Evolutionary conservation across 2,113 vertebrate species (phyloP), one percentile per base, ranked within the genome.

Genomic region (Nycticebus coucang): DNA sequence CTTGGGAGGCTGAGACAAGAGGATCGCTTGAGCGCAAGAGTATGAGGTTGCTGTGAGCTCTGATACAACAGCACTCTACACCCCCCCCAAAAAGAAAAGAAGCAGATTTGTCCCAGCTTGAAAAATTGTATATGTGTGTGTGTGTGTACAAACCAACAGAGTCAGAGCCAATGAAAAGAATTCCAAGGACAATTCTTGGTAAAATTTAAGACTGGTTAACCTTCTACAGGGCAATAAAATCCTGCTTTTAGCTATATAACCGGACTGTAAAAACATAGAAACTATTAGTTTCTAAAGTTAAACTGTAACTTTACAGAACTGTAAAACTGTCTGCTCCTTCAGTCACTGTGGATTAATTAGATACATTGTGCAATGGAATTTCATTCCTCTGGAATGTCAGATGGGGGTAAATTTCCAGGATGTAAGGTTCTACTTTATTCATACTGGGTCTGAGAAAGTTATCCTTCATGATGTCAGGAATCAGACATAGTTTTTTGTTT

Each of bases 221-320:
- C 80, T 89, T 84, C 62, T 75, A 86, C 35, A 79, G 18, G 21
- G 77, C 41, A 91, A 94, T 96, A 96, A 97, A 96, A 91, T 79
- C 21, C 22, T 74, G 28, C 21, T 33, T 79, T 88, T 84, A 91
- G 78, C 68, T 60, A 28, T 5, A 81, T 13, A 91, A 30, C 59
- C 17, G 57, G n/a, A 13, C 80, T 94, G 75, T 95, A 93, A 95
- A 89, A 94, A 59, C 71, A 72, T 30, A 72, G 35, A 62, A 79
- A 1, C 37, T 89, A 45, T 64, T 93, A 59, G 26, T 95, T 89
- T 84, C 69, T 91, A n/a, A 94, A 83, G 87, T 92, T 97, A 90
- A 86, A 96, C 30, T 95, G 0, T 97, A 87, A 95, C 92, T 96
- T 57, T 94, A 75, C 64, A 66, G 66, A 81, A 87, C 37, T 60